Conservation (phyloP, 2,888 invertebrate genomes). For the Sisyra nigra region DNA sequence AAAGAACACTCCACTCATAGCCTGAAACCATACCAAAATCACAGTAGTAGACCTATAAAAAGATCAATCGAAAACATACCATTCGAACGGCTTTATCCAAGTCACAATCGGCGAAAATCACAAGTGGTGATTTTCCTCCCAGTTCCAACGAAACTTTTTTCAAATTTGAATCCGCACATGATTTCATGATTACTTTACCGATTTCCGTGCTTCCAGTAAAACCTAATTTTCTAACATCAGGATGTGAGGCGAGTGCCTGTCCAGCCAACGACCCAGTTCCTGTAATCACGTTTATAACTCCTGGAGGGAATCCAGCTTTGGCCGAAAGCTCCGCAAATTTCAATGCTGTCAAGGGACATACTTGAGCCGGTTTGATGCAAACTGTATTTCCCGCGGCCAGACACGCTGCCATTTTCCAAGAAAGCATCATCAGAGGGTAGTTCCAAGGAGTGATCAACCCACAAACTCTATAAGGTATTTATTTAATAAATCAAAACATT, state of each 20-base stretch:
- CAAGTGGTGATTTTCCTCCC: slow-evolving; percentile 90
- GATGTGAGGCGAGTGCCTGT: slow-evolving; percentile 76
- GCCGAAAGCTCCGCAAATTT: slow-evolving; percentile 88
- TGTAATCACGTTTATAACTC: slow-evolving; percentile 85
- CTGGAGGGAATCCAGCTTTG: slow-evolving; percentile 84
- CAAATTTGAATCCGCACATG: slow-evolving; percentile 76
- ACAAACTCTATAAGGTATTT: slow-evolving; percentile 48
- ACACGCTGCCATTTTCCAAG: slow-evolving; percentile 98
- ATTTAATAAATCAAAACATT: neutral
- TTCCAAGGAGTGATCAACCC: slow-evolving; percentile 94
- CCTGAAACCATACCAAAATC: slow-evolving; percentile 32
- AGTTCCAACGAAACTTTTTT: slow-evolving; percentile 91
- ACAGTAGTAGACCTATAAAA: neutral
- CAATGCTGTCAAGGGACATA: slow-evolving; percentile 82
- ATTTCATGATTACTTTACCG: slow-evolving; percentile 83
- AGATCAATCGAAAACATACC: slow-evolving; percentile 33
- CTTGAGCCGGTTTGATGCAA: slow-evolving; percentile 87
- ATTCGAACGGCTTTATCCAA: slow-evolving; percentile 82
- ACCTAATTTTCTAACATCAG: slow-evolving; percentile 74
- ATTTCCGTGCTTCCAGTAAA: slow-evolving; percentile 93
- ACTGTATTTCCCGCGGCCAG: slow-evolving; percentile 94
- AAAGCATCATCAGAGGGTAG: slow-evolving; percentile 96
- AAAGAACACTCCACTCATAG: slow-evolving; percentile 90
- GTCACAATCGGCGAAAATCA: slow-evolving; percentile 89
- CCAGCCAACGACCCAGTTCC: slow-evolving; percentile 69